Conservation (phyloP, 2,888 invertebrate genomes). For the Stenichneumon culpator region DNA sequence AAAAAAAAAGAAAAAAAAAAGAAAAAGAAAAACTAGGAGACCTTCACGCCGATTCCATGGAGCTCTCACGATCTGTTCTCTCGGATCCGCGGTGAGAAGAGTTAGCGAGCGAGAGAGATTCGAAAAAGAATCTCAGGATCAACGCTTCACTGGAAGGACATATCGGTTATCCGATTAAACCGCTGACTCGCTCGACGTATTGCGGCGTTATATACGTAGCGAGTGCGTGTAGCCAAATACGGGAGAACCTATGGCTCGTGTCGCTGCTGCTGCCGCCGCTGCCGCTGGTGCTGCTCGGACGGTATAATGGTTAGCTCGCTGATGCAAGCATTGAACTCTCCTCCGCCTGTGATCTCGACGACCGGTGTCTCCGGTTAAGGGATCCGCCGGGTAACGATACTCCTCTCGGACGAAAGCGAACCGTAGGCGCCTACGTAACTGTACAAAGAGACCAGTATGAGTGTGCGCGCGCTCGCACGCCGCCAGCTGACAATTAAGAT, state of each 20-base stretch:
- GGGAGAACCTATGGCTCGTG: conserved; percentile 17
- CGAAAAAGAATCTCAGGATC: conserved; percentile 32
- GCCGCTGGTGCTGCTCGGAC: not conserved
- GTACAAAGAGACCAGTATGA: conserved; percentile 45
- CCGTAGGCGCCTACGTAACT: conserved; percentile 67
- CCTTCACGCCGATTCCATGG: not conserved
- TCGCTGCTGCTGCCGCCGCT: not conserved
- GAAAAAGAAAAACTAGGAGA: conserved; percentile 6
- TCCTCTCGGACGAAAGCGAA: conserved; percentile 54
- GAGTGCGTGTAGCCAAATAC: conserved; percentile 8
- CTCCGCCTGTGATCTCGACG: conserved; percentile 64
- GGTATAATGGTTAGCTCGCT: conserved; percentile 59
- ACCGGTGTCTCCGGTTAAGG: conserved; percentile 77
- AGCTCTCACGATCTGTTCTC: not conserved
- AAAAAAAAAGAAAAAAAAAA: conserved; percentile 1
- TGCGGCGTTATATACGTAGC: not conserved
- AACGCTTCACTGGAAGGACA: conserved; percentile 22
- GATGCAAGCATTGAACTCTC: conserved; percentile 83
- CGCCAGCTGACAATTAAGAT: conserved; percentile 30
- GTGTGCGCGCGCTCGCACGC: not conserved
- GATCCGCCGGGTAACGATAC: conserved; percentile 67
- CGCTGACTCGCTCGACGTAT: conserved; percentile 18
- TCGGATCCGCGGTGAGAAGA: no score
- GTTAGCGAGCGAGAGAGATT: not conserved
- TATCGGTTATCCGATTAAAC: conserved; percentile 30